phyloP scores from a whole-genome alignment of 2,113 vertebrate genomes.

The Microcebus murinus region DNA sequence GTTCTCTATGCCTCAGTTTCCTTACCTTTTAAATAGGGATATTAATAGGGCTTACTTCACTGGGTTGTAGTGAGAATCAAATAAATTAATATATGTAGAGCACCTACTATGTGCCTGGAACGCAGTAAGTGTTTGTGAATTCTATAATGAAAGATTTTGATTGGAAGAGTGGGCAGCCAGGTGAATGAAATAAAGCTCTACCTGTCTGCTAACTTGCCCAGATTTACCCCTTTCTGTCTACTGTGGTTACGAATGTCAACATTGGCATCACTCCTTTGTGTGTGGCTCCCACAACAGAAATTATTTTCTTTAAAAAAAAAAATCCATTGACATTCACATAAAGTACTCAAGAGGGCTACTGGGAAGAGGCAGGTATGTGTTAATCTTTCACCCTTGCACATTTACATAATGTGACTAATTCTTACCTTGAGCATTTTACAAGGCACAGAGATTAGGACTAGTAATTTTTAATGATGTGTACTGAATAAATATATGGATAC shows the following conservation, averaged over 20 bases:
- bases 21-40: not conserved
- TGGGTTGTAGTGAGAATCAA: not conserved
- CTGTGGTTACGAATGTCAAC: not conserved
- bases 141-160: not conserved
- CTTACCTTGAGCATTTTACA: not conserved
- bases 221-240: not conserved
- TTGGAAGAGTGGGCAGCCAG: not conserved
- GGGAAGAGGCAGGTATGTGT: not conserved
- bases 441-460: not conserved
- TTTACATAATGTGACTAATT: not conserved
- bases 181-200: not conserved
- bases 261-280: not conserved
- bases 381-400: not conserved
- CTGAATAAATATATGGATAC: not conserved
- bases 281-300: not conserved
- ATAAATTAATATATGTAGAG: not conserved
- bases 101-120: not conserved
- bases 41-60: not conserved
- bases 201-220: constrained; percentile 17
- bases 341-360: not conserved
- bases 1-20: not conserved
- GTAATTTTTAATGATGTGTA: not conserved
- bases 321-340: not conserved
- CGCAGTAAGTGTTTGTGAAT: not conserved
- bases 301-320: constrained; percentile 15